Conservation (phyloP, 2,888 invertebrate genomes). For the Eupithecia centaureata region DNA sequence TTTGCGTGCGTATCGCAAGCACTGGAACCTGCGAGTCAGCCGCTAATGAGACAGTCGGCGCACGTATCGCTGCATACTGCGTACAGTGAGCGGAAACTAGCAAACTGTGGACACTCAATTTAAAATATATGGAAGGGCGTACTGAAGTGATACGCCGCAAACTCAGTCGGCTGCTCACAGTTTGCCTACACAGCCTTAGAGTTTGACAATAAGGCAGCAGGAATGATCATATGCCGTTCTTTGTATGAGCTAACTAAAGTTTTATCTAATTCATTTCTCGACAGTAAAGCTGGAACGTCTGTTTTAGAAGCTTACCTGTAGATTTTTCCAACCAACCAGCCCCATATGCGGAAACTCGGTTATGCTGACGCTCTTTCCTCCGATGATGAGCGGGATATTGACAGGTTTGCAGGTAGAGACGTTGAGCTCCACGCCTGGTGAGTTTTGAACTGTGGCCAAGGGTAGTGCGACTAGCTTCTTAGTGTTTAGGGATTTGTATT, state of each 20-base stretch:
- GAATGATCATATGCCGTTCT: background rate
- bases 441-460: conserved; percentile 61
- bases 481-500: conserved; percentile 77
- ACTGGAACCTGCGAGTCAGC: too few species aligned
- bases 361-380: conserved; percentile 79
- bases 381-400: conserved; percentile 82
- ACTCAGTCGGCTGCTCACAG: too few species aligned
- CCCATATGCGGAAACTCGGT: conserved; percentile 87
- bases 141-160: too few species aligned
- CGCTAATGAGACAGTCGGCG: too few species aligned
- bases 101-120: too few species aligned
- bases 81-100: too few species aligned
- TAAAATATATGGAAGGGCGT: too few species aligned
- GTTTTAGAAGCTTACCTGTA: conserved; percentile 50
- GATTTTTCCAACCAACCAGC: conserved; percentile 67
- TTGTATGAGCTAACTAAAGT: too few species aligned
- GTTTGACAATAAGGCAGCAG: background rate
- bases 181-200: too few species aligned
- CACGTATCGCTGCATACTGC: too few species aligned
- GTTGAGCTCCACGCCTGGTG: conserved; percentile 73
- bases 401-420: conserved; percentile 79
- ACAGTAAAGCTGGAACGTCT: background rate
- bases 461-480: conserved; percentile 81
- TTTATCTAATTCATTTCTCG: background rate
- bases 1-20: too few species aligned